phyloP scores from a whole-genome alignment of 1,140 invertebrate genomes.

The Cydia strobilella region DNA sequence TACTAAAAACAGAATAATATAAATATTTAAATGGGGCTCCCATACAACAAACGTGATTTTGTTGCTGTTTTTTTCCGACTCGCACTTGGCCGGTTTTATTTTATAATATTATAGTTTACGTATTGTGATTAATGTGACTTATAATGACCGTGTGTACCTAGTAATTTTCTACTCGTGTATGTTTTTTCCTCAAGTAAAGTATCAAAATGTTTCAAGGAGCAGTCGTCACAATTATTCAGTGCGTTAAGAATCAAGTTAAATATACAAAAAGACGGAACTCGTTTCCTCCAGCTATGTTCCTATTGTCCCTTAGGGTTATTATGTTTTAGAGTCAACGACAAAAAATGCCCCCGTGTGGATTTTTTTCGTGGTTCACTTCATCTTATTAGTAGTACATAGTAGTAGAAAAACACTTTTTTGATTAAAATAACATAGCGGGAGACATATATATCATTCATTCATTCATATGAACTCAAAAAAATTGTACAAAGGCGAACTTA shows the following conservation, averaged over 20 bases:
- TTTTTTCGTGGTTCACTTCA: neutral
- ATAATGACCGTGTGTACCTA: neutral
- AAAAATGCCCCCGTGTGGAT: constrained; percentile 9
- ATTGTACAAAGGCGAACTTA: too few species aligned
- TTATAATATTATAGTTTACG: too few species aligned
- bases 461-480: too few species aligned
- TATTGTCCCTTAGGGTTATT: constrained; percentile 13
- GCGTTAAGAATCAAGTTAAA: constrained; percentile 60
- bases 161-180: neutral
- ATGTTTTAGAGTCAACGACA: constrained; percentile 14
- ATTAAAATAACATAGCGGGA: neutral
- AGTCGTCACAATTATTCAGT: constrained; percentile 32
- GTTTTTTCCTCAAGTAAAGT: neutral
- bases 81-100: too few species aligned
- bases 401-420: too few species aligned
- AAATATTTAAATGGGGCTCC: too few species aligned
- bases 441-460: too few species aligned
- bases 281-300: constrained; percentile 24
- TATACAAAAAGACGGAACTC: constrained; percentile 41
- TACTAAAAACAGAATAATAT: too few species aligned
- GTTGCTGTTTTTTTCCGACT: too few species aligned
- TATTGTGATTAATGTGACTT: neutral
- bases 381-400: neutral
- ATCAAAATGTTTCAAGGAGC: constrained; percentile 9
- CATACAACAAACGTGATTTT: too few species aligned